phyloP scores from a whole-genome alignment of 2,797 vertebrate genomes.

The Eulemur albifrons region DNA sequence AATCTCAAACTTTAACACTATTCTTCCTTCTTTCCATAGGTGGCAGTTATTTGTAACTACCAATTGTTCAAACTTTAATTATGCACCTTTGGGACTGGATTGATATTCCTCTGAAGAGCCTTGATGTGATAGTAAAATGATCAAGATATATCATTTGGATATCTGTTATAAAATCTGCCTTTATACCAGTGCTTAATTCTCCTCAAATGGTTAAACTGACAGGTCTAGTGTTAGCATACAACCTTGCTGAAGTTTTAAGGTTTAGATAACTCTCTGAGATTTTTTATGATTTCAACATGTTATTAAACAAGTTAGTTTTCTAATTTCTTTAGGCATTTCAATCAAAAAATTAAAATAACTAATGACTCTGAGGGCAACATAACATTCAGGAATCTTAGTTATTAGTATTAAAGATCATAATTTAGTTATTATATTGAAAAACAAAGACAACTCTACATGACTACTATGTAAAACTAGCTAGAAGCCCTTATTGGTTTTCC shows the following conservation, averaged over 20 bases:
- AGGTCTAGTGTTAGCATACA: background rate
- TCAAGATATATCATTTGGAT: background rate
- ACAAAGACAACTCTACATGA: background rate
- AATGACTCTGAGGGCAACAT: background rate
- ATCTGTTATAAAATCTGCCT: background rate
- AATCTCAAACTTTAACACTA: background rate
- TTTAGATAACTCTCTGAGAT: background rate
- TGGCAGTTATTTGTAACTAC: background rate
- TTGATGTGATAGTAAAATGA: background rate
- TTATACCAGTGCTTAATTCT: background rate
- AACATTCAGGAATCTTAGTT: background rate
- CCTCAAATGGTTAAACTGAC: background rate
- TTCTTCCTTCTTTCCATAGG: background rate
- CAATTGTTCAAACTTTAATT: background rate
- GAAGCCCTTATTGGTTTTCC: background rate
- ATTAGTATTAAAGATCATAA: background rate
- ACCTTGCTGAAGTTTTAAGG: background rate
- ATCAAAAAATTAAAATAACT: background rate
- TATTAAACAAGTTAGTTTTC: background rate
- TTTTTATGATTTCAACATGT: background rate
- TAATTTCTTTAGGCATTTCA: background rate
- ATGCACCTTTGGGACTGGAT: background rate
- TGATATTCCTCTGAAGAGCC: background rate
- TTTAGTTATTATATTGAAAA: background rate
- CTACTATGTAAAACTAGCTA: background rate